Conservation (phyloP, 2,113 vertebrate genomes). For the Psilopsiagon aymara region DNA sequence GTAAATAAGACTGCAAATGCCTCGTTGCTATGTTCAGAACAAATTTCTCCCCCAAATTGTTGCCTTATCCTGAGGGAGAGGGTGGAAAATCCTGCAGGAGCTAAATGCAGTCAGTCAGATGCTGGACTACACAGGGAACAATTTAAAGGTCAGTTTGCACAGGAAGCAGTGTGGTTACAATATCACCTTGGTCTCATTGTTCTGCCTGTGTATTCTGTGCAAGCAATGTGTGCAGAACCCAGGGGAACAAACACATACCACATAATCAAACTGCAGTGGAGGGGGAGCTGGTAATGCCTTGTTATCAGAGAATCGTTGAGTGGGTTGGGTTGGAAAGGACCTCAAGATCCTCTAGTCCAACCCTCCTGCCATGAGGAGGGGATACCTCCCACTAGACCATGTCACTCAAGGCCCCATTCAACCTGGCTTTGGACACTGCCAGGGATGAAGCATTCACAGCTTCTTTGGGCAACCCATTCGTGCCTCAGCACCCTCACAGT, state of each 20-base stretch:
- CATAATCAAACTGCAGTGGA: background rate
- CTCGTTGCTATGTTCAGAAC: background rate
- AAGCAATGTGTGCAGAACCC: background rate
- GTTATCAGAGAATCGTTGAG: background rate
- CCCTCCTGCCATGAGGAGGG: background rate
- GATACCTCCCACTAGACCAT: background rate
- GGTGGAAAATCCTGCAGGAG: background rate
- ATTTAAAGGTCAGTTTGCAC: background rate
- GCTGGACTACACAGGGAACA: background rate
- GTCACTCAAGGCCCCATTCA: background rate
- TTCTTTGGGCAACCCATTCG: background rate
- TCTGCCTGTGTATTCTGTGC: background rate
- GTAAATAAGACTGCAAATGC: background rate
- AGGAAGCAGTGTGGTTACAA: background rate
- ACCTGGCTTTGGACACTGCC: background rate
- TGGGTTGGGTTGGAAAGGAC: background rate
- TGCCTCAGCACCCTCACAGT: background rate
- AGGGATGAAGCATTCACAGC: background rate
- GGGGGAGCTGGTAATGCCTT: accelerated
- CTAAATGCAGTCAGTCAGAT: background rate
- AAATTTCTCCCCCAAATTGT: background rate
- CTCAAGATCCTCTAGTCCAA: background rate
- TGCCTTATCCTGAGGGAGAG: background rate
- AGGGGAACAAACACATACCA: background rate
- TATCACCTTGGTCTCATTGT: background rate